A percentile compares a stretch with the other conserved stretches of the same genome.
These are phyloP conservation scores for Heteromyza rotundicornis DNA, from an alignment of 2,888 invertebrate species.

Conservation along the genomic window DNA sequence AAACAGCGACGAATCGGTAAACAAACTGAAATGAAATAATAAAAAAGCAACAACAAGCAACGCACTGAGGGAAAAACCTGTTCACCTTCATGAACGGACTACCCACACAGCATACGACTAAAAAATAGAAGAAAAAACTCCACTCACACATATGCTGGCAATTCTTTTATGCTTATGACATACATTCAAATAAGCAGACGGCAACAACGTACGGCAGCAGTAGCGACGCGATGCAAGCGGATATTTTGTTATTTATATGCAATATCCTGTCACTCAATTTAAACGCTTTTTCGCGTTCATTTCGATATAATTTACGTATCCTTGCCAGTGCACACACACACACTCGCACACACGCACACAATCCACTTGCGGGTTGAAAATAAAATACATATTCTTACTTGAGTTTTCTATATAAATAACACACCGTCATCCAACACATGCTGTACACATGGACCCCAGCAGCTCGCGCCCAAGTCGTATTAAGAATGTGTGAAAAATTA, in stretches of 20 bases:
- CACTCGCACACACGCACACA: too few relatives aligned
- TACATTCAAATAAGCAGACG: too few relatives aligned
- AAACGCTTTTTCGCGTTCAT: slow-evolving; percentile 1
- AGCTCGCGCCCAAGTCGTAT: neutral
- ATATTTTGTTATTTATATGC: slow-evolving; percentile 8
- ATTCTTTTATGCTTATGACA: neutral
- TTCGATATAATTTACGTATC: neutral
- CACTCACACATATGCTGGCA: neutral
- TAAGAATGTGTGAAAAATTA: slow-evolving; percentile 24
- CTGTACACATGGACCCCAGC: neutral
- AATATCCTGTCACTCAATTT: slow-evolving; percentile 14
- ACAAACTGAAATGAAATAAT: too few relatives aligned
- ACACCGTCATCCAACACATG: neutral
- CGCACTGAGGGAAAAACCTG: too few relatives aligned
- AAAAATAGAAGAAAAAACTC: neutral
- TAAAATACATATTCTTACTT: too few relatives aligned
- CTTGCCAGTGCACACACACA: neutral
- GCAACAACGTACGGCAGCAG: too few relatives aligned
- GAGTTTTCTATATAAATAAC: neutral
- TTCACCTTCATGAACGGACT: too few relatives aligned
- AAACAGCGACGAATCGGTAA: too few relatives aligned
- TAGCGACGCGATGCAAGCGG: too few relatives aligned
- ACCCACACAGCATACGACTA: too few relatives aligned
- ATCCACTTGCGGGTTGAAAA: too few relatives aligned
- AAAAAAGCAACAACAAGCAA: too few relatives aligned